Evolutionary conservation across 2,888 invertebrate genomes (phyloP).

Genomic region (Hofmannophila pseudospretella): DNA sequence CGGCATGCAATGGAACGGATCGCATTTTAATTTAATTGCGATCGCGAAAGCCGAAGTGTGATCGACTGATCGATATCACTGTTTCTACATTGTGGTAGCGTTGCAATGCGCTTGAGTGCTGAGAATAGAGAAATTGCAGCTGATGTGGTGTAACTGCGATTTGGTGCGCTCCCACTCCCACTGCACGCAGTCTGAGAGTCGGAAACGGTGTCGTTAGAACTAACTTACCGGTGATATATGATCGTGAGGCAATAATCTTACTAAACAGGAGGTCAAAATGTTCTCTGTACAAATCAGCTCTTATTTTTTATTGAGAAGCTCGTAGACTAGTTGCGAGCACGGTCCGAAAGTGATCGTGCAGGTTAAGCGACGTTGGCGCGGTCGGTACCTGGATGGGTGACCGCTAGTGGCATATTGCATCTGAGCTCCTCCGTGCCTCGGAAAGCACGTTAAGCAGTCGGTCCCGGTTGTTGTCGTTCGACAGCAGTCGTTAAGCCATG

Average conservation of each 20-base stretch:
- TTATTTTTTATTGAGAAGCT: too few relatives aligned
- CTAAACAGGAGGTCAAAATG: neutral
- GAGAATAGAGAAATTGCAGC: slow-evolving; percentile 44
- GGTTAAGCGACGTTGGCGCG: too few relatives aligned
- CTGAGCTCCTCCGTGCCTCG: too few relatives aligned
- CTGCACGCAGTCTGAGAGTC: slow-evolving; percentile 1
- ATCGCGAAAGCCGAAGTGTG: slow-evolving; percentile 49
- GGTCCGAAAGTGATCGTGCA: too few relatives aligned
- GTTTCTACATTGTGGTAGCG: slow-evolving; percentile 35
- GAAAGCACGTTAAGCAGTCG: too few relatives aligned
- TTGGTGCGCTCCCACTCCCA: slow-evolving; percentile 13
- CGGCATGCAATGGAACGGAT: slow-evolving; percentile 16
- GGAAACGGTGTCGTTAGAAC: neutral
- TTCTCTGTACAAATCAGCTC: too few relatives aligned
- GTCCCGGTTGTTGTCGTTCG: too few relatives aligned
- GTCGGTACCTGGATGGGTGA: too few relatives aligned
- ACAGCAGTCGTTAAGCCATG: too few relatives aligned
- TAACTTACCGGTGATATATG: slow-evolving; percentile 1
- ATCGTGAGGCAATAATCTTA: neutral
- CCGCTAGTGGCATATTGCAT: too few relatives aligned
- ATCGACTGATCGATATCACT: slow-evolving; percentile 41
- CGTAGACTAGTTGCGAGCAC: too few relatives aligned
- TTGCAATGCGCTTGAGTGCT: slow-evolving; percentile 37
- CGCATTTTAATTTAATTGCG: slow-evolving; percentile 30
- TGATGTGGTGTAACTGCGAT: slow-evolving; percentile 38